Evolutionary conservation across 2,888 invertebrate genomes (phyloP).

Genomic region (Drosophila prostipennis): DNA sequence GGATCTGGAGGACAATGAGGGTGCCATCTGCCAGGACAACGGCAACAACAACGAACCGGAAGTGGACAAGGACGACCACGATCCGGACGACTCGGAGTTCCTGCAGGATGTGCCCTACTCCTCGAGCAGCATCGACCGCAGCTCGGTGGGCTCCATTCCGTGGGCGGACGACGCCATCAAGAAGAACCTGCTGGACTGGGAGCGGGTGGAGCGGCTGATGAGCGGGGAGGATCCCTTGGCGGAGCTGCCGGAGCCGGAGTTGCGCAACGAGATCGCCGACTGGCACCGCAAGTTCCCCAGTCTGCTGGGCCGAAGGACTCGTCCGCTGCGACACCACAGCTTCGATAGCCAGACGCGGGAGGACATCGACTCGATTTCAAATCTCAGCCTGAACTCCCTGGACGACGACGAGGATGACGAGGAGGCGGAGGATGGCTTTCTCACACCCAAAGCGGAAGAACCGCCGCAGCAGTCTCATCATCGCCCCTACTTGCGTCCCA

Average conservation of each 20-base stretch:
- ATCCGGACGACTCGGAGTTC: conserved; percentile 75
- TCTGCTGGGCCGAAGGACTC: conserved; percentile 57
- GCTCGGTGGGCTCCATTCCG: conserved; percentile 84
- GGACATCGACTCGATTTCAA: conserved; percentile 76
- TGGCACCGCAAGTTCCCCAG: conserved; percentile 83
- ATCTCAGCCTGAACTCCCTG: conserved; percentile 77
- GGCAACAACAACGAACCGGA: conserved; percentile 42
- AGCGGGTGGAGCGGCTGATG: conserved; percentile 82
- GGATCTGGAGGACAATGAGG: conserved; percentile 49
- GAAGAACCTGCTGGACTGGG: conserved; percentile 83
- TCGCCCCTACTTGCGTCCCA: conserved; percentile 41
- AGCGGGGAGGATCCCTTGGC: conserved; percentile 75
- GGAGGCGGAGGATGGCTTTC: conserved; percentile 65
- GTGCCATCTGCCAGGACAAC: conserved; percentile 18
- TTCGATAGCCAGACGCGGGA: conserved; percentile 55
- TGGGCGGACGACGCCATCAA: conserved; percentile 84
- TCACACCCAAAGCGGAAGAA: conserved; percentile 63
- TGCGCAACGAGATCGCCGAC: conserved; percentile 82
- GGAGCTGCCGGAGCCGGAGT: conserved; percentile 74
- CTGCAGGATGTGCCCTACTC: conserved; percentile 81
- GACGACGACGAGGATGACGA: conserved; percentile 68
- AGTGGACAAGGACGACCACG: conserved; percentile 35
- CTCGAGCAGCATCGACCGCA: conserved; percentile 82
- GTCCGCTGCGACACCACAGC: conserved; percentile 55
- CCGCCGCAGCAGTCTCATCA: conserved; percentile 23